A percentile compares a stretch with the other conserved stretches of the same genome.
phyloP scores from a whole-genome alignment of 2,113 vertebrate species.

The Malaclemys terrapin region DNA sequence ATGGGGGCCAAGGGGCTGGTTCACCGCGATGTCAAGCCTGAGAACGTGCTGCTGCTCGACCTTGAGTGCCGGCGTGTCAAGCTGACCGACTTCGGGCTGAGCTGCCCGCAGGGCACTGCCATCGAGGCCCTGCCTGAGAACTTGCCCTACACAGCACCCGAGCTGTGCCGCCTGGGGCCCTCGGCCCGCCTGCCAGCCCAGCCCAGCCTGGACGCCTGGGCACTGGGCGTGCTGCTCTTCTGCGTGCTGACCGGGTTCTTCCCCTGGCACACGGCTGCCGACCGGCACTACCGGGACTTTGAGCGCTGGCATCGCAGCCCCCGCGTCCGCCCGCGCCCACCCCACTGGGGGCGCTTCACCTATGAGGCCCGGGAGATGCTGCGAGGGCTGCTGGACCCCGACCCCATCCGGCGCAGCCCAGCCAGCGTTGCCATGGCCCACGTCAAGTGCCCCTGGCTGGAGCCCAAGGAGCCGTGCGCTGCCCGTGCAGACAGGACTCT shows the following conservation, averaged over 20 bases:
- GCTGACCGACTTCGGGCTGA: slow-evolving; percentile 89
- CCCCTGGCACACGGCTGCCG: slow-evolving; percentile 88
- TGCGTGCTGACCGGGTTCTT: slow-evolving; percentile 87
- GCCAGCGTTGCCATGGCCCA: slow-evolving; percentile 82
- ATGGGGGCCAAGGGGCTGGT: slow-evolving; percentile 89
- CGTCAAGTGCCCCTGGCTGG: slow-evolving; percentile 79
- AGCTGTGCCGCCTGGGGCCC: slow-evolving; percentile 75
- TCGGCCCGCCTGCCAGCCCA: slow-evolving; percentile 79
- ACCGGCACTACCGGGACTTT: slow-evolving; percentile 81
- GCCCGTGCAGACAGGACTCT: not conserved
- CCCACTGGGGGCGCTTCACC: slow-evolving; percentile 84
- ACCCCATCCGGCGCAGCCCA: slow-evolving; percentile 81
- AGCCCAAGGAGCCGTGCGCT: slow-evolving; percentile 59
- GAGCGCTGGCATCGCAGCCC: slow-evolving; percentile 83
- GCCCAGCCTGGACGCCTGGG: slow-evolving; percentile 88
- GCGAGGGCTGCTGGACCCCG: slow-evolving; percentile 84
- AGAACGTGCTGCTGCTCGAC: slow-evolving; percentile 92
- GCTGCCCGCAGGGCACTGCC: slow-evolving; percentile 77
- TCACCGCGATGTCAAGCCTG: slow-evolving; percentile 91
- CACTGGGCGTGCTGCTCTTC: slow-evolving; percentile 88
- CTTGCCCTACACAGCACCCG: slow-evolving; percentile 88
- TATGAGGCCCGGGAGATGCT: slow-evolving; percentile 81
- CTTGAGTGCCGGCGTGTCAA: slow-evolving; percentile 86
- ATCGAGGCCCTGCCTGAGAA: slow-evolving; percentile 83
- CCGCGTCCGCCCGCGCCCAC: slow-evolving; percentile 59